Percentiles rank a stretch among this genome's conserved stretches.
Evolutionary conservation across 1,140 invertebrate genomes (phyloP).

Genomic region (Hirudo medicinalis): DNA sequence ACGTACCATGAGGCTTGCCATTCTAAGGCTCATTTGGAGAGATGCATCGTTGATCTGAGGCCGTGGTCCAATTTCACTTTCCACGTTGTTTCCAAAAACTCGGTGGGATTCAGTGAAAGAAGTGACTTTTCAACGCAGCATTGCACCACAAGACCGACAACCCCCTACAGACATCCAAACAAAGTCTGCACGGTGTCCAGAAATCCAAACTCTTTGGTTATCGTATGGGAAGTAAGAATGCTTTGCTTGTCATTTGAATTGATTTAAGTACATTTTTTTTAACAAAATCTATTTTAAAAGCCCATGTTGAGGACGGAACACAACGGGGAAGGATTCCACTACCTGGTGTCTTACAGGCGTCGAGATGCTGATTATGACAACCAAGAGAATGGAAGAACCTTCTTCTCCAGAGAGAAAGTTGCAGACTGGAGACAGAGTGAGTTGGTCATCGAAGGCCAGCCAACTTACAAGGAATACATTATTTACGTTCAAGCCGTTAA

Average conservation of each 20-base stretch:
- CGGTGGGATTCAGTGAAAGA: constrained; percentile 72
- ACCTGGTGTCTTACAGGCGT: constrained; percentile 18
- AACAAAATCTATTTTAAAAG: constrained; percentile 6
- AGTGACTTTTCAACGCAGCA: constrained; percentile 60
- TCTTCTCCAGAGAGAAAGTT: not conserved
- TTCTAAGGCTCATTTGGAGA: not conserved
- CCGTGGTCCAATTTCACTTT: constrained; percentile 95
- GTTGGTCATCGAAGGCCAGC: constrained; percentile 19
- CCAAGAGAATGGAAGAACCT: not conserved
- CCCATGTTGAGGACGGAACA: constrained; percentile 18
- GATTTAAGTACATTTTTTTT: not conserved
- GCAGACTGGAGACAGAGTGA: constrained; percentile 20
- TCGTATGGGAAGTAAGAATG: constrained; percentile 69
- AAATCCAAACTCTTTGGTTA: constrained; percentile 73
- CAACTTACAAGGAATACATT: constrained; percentile 15
- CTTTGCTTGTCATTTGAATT: not conserved
- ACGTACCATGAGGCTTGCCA: not conserved
- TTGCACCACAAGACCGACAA: constrained; percentile 73
- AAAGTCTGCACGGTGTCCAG: constrained; percentile 80
- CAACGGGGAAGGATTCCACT: constrained; percentile 21
- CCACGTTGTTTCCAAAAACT: constrained; percentile 80
- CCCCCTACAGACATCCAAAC: constrained; percentile 83
- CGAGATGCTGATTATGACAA: not conserved
- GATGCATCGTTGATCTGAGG: not conserved
- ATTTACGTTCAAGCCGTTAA: constrained; percentile 16